phyloP scores from a whole-genome alignment of 1,140 invertebrate genomes.

The Brachionus asplanchnoidis region DNA sequence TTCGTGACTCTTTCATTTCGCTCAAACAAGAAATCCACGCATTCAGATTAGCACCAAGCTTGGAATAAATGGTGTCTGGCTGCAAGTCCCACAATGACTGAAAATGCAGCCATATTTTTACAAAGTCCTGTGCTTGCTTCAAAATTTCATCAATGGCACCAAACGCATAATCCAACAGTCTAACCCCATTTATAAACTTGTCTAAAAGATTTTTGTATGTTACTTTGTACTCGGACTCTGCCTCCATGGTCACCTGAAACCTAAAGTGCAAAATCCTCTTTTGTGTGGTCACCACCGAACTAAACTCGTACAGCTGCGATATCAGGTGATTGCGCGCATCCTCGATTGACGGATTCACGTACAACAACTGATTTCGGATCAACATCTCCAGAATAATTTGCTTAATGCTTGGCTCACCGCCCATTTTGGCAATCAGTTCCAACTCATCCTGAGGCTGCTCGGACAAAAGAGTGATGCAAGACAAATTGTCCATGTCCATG shows the following conservation, averaged over 20 bases:
- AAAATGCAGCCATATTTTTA: slow-evolving; percentile 65
- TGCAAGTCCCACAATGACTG: slow-evolving; percentile 98
- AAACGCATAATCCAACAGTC: slow-evolving; percentile 77
- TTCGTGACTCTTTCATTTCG: slow-evolving; percentile 90
- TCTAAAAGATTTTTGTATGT: slow-evolving; percentile 86
- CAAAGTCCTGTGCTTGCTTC: slow-evolving; percentile 79
- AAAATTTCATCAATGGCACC: slow-evolving; percentile 84
- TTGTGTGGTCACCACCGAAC: slow-evolving; percentile 89
- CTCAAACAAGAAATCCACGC: slow-evolving; percentile 95
- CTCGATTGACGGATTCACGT: slow-evolving; percentile 83
- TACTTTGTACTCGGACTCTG: slow-evolving; percentile 70
- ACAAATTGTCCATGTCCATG: neutral
- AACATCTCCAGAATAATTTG: slow-evolving; percentile 67
- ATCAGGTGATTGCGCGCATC: slow-evolving; percentile 89
- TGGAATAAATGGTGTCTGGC: slow-evolving; percentile 84
- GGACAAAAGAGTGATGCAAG: neutral
- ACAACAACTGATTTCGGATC: slow-evolving; percentile 97
- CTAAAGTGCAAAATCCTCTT: slow-evolving; percentile 70
- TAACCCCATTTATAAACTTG: slow-evolving; percentile 74
- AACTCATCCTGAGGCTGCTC: slow-evolving; percentile 63
- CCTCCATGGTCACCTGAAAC: slow-evolving; percentile 75
- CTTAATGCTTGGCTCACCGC: slow-evolving; percentile 77
- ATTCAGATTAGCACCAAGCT: slow-evolving; percentile 84
- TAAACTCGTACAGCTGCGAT: slow-evolving; percentile 93
- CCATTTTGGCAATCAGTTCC: slow-evolving; percentile 80